phyloP scores from a whole-genome alignment of 2,113 vertebrate species.

The Brachyhypopomus gauderio region DNA sequence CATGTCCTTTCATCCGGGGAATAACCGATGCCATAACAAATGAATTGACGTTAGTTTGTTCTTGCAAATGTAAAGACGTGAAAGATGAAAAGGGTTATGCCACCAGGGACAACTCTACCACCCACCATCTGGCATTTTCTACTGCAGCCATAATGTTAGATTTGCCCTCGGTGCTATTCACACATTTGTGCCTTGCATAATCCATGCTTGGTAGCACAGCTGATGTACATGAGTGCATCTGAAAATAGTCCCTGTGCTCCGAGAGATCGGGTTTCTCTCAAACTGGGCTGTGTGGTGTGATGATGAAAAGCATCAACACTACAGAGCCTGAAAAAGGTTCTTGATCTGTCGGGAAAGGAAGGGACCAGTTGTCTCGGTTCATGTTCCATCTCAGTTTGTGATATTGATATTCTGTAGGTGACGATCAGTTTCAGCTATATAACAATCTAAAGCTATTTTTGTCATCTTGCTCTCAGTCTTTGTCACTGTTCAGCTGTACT shows the following conservation, averaged over 20 bases:
- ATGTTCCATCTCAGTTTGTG: not conserved
- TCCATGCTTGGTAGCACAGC: not conserved
- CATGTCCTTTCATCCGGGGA: not conserved
- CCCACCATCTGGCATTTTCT: not conserved
- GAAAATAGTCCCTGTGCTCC: conserved; percentile 17
- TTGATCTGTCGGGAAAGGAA: not conserved
- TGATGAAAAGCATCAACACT: conserved; percentile 4
- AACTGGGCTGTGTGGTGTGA: conserved; percentile 19
- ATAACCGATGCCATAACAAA: not conserved
- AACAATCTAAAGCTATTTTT: not conserved
- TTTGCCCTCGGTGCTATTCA: conserved; percentile 18
- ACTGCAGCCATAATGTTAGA: not conserved
- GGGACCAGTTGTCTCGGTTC: not conserved
- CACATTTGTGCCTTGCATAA: not conserved
- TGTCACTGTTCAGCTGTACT: not conserved
- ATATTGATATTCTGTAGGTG: not conserved
- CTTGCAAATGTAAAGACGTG: not conserved
- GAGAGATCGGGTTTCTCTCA: conserved; percentile 7
- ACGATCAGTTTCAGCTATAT: not conserved
- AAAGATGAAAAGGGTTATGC: not conserved
- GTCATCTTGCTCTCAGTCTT: not conserved
- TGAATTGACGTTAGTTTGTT: not conserved
- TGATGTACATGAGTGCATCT: not conserved
- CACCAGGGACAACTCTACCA: not conserved
- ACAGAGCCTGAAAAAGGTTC: not conserved